Conservation (phyloP, 2,888 invertebrate genomes). For the Liodrosophila aerea region DNA sequence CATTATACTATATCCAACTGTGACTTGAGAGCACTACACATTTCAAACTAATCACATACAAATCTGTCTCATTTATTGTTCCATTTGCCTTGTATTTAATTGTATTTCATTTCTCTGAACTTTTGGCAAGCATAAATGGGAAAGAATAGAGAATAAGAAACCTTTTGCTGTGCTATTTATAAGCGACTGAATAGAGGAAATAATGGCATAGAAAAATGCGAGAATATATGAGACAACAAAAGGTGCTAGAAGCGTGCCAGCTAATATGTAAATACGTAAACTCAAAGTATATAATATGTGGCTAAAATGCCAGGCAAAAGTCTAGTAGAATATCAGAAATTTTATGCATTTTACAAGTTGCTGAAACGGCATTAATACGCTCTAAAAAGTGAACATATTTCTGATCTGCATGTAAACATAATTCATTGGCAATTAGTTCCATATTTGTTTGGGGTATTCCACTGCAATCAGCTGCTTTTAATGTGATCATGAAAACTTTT, state of each 20-base stretch:
- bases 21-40: neutral
- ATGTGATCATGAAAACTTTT: slow-evolving; percentile 32
- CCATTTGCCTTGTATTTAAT: too few relatives aligned
- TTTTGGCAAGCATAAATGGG: slow-evolving; percentile 14
- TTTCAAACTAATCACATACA: slow-evolving; percentile 42
- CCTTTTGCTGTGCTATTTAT: neutral
- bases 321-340: too few relatives aligned
- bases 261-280: neutral
- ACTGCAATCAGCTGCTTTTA: slow-evolving; percentile 25
- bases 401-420: neutral
- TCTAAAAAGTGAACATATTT: neutral
- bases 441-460: slow-evolving; percentile 1
- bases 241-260: slow-evolving; percentile 16
- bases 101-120: slow-evolving; percentile 1
- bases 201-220: slow-evolving; percentile 1
- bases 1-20: slow-evolving; percentile 1
- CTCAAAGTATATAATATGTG: neutral
- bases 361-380: too few relatives aligned
- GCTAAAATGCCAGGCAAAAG: too few relatives aligned
- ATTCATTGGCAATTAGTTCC: slow-evolving; percentile 1
- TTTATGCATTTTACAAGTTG: too few relatives aligned
- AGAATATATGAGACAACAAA: slow-evolving; percentile 3
- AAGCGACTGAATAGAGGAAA: too few relatives aligned
- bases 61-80: slow-evolving; percentile 40
- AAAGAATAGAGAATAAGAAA: neutral